These are phyloP conservation scores for Sinocyclocheilus maitianheensis DNA, from an alignment of 2,113 vertebrate species.

Conservation along the genomic window DNA sequence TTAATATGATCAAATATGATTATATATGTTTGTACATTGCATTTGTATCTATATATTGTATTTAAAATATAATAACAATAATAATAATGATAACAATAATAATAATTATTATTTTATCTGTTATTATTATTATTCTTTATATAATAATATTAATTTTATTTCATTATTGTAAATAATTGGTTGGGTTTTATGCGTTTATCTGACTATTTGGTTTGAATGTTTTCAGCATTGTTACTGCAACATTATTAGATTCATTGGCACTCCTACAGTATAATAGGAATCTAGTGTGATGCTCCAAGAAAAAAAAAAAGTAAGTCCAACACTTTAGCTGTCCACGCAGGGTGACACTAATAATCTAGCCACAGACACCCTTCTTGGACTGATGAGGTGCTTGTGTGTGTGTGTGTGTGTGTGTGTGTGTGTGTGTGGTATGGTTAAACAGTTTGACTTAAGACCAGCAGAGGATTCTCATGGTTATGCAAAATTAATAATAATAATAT, in stretches of 20 bases:
- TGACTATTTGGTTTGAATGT: neutral
- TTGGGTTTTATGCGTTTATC: neutral
- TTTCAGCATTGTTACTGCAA: neutral
- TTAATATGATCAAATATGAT: too few relatives aligned
- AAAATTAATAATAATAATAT: neutral
- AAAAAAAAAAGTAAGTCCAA: slow-evolving; percentile 2
- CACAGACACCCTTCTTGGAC: slow-evolving; percentile 29
- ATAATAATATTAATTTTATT: neutral
- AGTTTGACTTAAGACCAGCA: slow-evolving; percentile 2
- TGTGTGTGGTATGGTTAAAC: slow-evolving; percentile 49
- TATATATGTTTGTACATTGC: too few relatives aligned
- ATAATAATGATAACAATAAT: too few relatives aligned
- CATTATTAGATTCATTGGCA: neutral
- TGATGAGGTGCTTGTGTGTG: slow-evolving; percentile 27
- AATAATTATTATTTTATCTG: too few relatives aligned
- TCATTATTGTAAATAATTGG: neutral
- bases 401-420: neutral
- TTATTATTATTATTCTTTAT: neutral
- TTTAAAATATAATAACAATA: too few relatives aligned
- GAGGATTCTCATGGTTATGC: neutral
- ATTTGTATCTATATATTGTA: too few relatives aligned
- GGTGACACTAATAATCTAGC: slow-evolving; percentile 15
- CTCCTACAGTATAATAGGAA: neutral
- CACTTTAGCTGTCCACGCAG: slow-evolving; percentile 14
- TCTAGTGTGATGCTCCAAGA: neutral